A percentile compares a stretch with the other conserved stretches of the same genome.
phyloP scores from a whole-genome alignment of 1,140 invertebrate genomes.

The Conus betulinus region DNA sequence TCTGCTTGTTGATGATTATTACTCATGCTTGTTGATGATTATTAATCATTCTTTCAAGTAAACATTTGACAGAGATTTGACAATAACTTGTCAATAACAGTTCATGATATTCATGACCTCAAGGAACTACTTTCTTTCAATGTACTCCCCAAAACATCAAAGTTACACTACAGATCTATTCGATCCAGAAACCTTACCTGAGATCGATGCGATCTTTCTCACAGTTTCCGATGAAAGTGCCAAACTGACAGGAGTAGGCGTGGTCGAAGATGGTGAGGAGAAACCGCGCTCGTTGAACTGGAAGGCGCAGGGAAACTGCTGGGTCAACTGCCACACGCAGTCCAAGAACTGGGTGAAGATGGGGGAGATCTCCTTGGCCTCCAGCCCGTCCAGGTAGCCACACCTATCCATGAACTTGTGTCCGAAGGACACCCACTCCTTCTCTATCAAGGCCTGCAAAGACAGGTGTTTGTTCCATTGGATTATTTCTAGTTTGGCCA shows the following conservation, averaged over 20 bases:
- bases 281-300: constrained; percentile 98
- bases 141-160: too few relatives aligned
- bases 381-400: constrained; percentile 88
- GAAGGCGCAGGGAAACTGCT: constrained; percentile 93
- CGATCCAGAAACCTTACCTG: constrained; percentile 82
- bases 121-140: too few relatives aligned
- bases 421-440: constrained; percentile 97
- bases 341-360: constrained; percentile 98
- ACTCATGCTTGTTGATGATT: too few relatives aligned
- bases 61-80: too few relatives aligned
- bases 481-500: too few relatives aligned
- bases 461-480: too few relatives aligned
- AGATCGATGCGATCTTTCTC: constrained; percentile 80
- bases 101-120: too few relatives aligned
- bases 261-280: constrained; percentile 96
- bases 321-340: constrained; percentile 93
- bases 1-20: too few relatives aligned
- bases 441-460: constrained; percentile 90
- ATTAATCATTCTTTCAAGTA: too few relatives aligned
- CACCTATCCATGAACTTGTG: constrained; percentile 98
- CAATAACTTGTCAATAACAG: too few relatives aligned
- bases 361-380: constrained; percentile 96
- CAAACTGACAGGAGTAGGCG: constrained; percentile 97
- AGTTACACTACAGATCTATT: too few relatives aligned
- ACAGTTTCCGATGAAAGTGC: constrained; percentile 96